Percentiles rank a stretch among this genome's conserved stretches.
Evolutionary conservation across 2,888 invertebrate genomes (phyloP).

Genomic region (Cryptocephalus primarius): DNA sequence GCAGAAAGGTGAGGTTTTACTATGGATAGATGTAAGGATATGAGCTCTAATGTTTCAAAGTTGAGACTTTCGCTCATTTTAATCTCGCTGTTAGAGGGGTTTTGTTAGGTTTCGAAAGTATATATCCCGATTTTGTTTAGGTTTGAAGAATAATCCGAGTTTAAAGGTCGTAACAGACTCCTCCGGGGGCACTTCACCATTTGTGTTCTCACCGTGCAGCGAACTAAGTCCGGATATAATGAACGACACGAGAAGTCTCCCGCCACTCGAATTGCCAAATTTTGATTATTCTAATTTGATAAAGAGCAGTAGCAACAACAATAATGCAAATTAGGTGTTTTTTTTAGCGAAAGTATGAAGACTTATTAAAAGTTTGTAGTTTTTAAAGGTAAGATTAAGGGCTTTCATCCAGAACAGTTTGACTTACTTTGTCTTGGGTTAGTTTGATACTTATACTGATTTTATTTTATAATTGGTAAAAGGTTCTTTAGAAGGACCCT

Average conservation of each 20-base stretch:
- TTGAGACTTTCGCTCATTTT: too few species aligned
- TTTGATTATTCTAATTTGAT: slow-evolving; percentile 39
- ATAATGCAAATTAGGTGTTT: slow-evolving; percentile 1
- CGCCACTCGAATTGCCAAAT: slow-evolving; percentile 50
- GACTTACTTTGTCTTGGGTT: too few species aligned
- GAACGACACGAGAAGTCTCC: slow-evolving; percentile 29
- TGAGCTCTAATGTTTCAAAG: too few species aligned
- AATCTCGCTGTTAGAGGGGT: slow-evolving; percentile 1
- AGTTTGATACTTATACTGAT: too few species aligned
- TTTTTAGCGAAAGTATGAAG: background rate
- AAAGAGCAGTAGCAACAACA: slow-evolving; percentile 10
- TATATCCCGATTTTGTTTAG: too few species aligned
- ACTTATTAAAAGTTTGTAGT: too few species aligned
- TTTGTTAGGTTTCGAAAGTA: too few species aligned
- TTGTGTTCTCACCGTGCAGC: slow-evolving; percentile 35
- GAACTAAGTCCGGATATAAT: slow-evolving; percentile 33
- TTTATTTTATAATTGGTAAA: too few species aligned
- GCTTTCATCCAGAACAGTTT: too few species aligned
- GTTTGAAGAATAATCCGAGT: slow-evolving; percentile 8
- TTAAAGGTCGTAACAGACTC: slow-evolving; percentile 34
- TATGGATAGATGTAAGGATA: too few species aligned
- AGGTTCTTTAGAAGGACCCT: too few species aligned
- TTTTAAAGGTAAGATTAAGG: too few species aligned
- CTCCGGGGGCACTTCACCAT: slow-evolving; percentile 33
- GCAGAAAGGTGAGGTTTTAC: slow-evolving; percentile 25